Percentiles rank a stretch among this genome's conserved stretches.
Conservation (phyloP, 2,888 invertebrate species). For the Diarsia brunnea region DNA sequence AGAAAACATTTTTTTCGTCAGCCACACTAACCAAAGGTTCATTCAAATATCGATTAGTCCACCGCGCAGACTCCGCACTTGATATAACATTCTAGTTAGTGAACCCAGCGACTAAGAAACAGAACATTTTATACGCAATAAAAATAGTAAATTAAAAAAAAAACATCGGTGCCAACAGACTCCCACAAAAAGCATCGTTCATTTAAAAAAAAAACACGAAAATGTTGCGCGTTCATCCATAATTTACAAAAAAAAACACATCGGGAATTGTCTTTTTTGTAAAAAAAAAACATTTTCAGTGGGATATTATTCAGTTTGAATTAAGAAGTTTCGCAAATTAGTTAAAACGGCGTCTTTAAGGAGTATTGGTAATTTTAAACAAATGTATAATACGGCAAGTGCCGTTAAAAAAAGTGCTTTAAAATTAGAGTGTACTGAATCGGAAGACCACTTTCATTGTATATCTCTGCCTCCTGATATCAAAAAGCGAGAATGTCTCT, state of each 20-base stretch:
- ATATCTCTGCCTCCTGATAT: constrained; percentile 85
- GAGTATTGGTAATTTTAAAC: constrained; percentile 75
- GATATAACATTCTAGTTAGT: constrained; percentile 25
- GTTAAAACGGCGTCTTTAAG: constrained; percentile 82
- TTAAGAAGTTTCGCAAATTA: constrained; percentile 68
- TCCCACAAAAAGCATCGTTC: constrained; percentile 10
- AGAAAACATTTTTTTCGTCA: neutral
- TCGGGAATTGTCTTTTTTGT: constrained; percentile 14
- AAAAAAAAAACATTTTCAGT: constrained; percentile 38
- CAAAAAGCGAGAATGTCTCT: constrained; percentile 88
- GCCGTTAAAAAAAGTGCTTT: constrained; percentile 77
- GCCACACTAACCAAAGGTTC: constrained; percentile 27
- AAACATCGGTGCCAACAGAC: constrained; percentile 35
- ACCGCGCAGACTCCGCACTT: constrained; percentile 59
- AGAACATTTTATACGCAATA: constrained; percentile 50
- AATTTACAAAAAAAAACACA: constrained; percentile 44
- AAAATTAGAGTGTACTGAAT: constrained; percentile 84
- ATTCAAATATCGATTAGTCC: constrained; percentile 59
- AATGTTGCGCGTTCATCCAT: constrained; percentile 59
- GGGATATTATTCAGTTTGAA: constrained; percentile 62
- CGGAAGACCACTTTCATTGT: constrained; percentile 84
- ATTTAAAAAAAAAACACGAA: constrained; percentile 33
- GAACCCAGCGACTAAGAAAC: constrained; percentile 18
- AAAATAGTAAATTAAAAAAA: constrained; percentile 11
- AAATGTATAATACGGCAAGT: constrained; percentile 84